phyloP scores from a whole-genome alignment of 2,888 invertebrate species.

The Aleiodes leptofemur region DNA sequence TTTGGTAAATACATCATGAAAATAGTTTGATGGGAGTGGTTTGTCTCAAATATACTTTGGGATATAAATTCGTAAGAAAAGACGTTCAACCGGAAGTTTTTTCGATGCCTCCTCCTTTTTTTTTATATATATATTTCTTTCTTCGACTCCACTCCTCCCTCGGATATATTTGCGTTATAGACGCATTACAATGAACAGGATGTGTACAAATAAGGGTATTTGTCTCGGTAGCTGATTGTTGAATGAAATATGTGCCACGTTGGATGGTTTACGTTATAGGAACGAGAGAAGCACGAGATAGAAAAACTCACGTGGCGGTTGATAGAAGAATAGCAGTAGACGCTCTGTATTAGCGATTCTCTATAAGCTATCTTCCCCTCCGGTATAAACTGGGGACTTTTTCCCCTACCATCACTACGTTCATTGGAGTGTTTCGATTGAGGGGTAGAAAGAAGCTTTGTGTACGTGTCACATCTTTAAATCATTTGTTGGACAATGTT shows the following conservation, averaged over 20 bases:
- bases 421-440: too few species aligned
- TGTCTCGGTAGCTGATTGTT: conserved; percentile 70
- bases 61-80: conserved; percentile 5
- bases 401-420: too few species aligned
- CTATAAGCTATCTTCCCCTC: too few species aligned
- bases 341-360: too few species aligned
- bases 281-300: not conserved
- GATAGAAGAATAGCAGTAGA: not conserved
- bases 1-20: conserved; percentile 23
- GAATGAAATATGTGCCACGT: conserved; percentile 71
- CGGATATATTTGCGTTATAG: conserved; percentile 8
- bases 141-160: conserved; percentile 29
- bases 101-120: conserved; percentile 36
- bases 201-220: conserved; percentile 75
- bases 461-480: too few species aligned
- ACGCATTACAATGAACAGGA: conserved; percentile 73
- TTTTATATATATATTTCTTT: conserved; percentile 16
- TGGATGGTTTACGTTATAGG: conserved; percentile 55
- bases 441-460: too few species aligned
- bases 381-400: too few species aligned
- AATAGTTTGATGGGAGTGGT: conserved; percentile 31
- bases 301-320: conserved; percentile 34
- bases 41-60: not conserved
- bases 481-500: too few species aligned
- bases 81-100: conserved; percentile 28